phyloP scores from a whole-genome alignment of 2,797 vertebrate genomes.

The Apodemus agrarius region DNA sequence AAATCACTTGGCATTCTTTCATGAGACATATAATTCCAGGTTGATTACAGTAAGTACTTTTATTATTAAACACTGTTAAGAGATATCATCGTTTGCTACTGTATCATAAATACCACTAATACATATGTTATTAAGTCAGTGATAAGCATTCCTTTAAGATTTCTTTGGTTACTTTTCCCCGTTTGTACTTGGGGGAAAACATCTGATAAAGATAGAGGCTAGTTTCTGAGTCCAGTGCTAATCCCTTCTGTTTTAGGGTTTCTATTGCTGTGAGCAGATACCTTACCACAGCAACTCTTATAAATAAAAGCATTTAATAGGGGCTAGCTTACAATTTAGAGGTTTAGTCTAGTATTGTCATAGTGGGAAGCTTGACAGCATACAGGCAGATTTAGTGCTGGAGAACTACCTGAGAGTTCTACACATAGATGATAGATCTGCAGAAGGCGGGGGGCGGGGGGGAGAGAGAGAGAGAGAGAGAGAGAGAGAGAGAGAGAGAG shows the following conservation, averaged over 20 bases:
- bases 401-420: background rate
- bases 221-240: background rate
- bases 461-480: too few species aligned
- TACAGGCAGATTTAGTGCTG: background rate
- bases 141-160: background rate
- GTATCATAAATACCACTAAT: background rate
- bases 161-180: background rate
- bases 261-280: background rate
- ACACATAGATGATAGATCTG: too few species aligned
- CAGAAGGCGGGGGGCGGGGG: background rate
- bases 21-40: background rate
- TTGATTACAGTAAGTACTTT: background rate
- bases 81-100: background rate
- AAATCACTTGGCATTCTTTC: background rate
- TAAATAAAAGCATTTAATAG: background rate
- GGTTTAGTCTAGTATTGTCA: background rate
- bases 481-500: background rate
- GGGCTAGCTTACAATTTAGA: background rate
- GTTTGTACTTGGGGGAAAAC: background rate
- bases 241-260: background rate
- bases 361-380: background rate
- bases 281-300: background rate
- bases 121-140: background rate
- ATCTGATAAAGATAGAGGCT: background rate
- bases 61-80: background rate